Conservation (phyloP, 2,113 vertebrate species). For the Odontesthes bonariensis region DNA sequence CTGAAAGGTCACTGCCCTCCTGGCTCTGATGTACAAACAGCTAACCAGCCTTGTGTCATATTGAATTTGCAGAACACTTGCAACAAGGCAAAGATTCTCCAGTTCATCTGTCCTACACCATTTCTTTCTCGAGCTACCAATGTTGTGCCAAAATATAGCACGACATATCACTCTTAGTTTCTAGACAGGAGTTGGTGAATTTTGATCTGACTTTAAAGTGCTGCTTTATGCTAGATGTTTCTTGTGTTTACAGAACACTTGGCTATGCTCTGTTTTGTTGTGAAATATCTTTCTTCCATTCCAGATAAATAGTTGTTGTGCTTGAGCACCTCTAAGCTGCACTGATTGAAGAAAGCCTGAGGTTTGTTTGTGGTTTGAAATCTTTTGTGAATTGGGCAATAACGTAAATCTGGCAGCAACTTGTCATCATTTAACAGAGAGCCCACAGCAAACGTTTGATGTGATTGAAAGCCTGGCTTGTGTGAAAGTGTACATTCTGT, state of each 20-base stretch:
- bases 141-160: background rate
- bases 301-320: background rate
- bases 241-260: too few relatives aligned
- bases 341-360: conserved; percentile 11
- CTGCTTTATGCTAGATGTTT: too few relatives aligned
- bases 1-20: conserved; percentile 36
- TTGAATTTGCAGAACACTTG: conserved; percentile 36
- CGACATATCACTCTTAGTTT: too few relatives aligned
- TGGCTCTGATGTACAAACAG: conserved; percentile 46
- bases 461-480: conserved; percentile 5
- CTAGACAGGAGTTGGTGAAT: too few relatives aligned
- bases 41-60: conserved; percentile 42
- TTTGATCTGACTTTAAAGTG: too few relatives aligned
- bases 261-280: too few relatives aligned
- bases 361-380: conserved; percentile 26
- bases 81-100: background rate
- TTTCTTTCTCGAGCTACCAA: background rate
- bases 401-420: conserved; percentile 30
- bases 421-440: conserved; percentile 11
- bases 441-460: conserved; percentile 21
- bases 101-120: background rate
- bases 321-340: background rate
- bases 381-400: conserved; percentile 32
- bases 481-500: background rate
- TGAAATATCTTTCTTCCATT: too few relatives aligned